Evolutionary conservation across 2,888 invertebrate species (phyloP), one percentile per base, ranked within the genome.

Genomic region (Kryphioiulus occultus): DNA sequence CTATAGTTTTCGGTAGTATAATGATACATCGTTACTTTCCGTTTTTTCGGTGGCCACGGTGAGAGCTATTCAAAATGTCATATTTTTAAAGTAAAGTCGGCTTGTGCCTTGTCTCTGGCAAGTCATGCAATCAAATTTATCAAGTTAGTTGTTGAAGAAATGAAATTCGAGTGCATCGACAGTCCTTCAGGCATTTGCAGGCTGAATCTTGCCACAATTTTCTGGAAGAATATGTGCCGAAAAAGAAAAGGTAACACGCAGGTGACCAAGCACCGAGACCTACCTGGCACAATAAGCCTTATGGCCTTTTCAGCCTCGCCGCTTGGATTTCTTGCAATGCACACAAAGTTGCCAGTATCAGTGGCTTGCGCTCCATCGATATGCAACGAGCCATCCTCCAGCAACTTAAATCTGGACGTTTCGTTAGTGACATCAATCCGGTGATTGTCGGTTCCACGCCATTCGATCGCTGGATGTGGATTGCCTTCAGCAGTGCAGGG

Each of bases 261-360:
- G 78, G 7, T 35, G 3, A 35, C 35, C 35, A 35, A 9, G 22
- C 19, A 44, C 39, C 30, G 19, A 47, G 30, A 47, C 94, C 93
- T 92, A 97, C 97, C 96, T 91, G 94, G 94, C 86, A 97, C 95
- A 89, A 94, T 93, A 15, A 97, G 93, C 88, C 93, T 93, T 88
- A 96, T 94, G 0, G 88, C 85, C 35, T 87, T 88, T 35, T 88
- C 87, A 5, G 89, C 90, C 17, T 91, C 86, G 12, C 91, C 91
- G 44, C 91, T 89, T 1, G 91, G 91, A 92, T 98, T 98, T 91
- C 95, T 95, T 0, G 97, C 98, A 12, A 95, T 94, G 91, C 98
- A 98, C 88, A 96, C 94, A 92, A 98, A 98, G 17, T 95, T 94
- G 59, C 98, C 98, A 35, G 95, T 94, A 92, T 98, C 98, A 87